These are phyloP conservation scores for Drosophila pachea DNA, from an alignment of 1,140 invertebrate genomes.

Conservation along the genomic window DNA sequence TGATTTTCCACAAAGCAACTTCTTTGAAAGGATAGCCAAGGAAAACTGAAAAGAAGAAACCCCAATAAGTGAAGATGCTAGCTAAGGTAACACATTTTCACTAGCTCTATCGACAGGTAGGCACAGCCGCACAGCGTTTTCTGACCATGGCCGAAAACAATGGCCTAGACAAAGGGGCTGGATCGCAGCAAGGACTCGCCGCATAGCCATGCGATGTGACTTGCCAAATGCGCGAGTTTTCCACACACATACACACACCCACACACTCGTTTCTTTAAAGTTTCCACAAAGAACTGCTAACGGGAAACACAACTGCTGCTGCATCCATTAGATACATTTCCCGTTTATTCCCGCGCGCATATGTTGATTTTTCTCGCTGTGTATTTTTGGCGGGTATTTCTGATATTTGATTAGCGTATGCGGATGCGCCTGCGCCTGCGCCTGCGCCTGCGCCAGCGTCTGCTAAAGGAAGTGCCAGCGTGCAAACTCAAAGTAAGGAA, in stretches of 20 bases:
- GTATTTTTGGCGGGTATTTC: slow-evolving; percentile 63
- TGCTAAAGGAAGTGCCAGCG: slow-evolving; percentile 37
- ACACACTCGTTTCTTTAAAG: slow-evolving; percentile 9
- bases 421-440: slow-evolving; percentile 19
- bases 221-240: slow-evolving; percentile 61
- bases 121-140: slow-evolving; percentile 12
- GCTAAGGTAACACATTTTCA: background rate
- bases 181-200: slow-evolving; percentile 1
- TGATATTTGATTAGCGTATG: slow-evolving; percentile 66
- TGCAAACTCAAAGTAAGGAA: slow-evolving; percentile 27
- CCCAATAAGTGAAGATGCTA: slow-evolving; percentile 56
- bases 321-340: slow-evolving; percentile 39
- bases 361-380: slow-evolving; percentile 46
- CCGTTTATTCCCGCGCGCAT: slow-evolving; percentile 29
- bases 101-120: slow-evolving; percentile 38
- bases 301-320: slow-evolving; percentile 33
- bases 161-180: slow-evolving; percentile 42
- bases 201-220: slow-evolving; percentile 39
- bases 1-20: slow-evolving; percentile 49
- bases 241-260: slow-evolving; percentile 17
- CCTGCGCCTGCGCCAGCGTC: slow-evolving; percentile 27
- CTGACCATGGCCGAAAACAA: slow-evolving; percentile 55
- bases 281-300: slow-evolving; percentile 58
- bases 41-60: slow-evolving; percentile 45
- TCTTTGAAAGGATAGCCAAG: slow-evolving; percentile 41